These are phyloP conservation scores for Acanthosepion lycidas DNA, from an alignment of 2,888 invertebrate genomes.

Conservation along the genomic window DNA sequence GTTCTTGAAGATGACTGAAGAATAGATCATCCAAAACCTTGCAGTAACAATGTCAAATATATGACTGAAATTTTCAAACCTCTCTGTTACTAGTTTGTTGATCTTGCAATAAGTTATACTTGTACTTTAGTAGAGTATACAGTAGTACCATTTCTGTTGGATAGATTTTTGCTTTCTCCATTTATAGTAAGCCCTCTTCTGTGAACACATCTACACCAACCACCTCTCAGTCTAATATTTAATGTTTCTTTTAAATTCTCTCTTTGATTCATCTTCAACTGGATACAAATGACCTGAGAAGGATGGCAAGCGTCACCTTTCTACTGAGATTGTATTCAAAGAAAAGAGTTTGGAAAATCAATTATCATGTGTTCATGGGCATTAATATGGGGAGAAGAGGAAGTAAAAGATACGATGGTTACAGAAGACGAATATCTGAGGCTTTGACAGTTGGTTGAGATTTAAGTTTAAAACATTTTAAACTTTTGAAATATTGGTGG, in stretches of 20 bases:
- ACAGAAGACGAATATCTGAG: neutral
- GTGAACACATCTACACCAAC: neutral
- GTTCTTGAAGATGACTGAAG: neutral
- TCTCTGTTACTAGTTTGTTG: neutral
- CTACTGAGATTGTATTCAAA: neutral
- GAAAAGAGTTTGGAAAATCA: neutral
- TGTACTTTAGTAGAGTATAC: neutral
- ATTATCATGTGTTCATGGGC: neutral
- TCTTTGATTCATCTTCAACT: neutral
- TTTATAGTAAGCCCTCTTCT: neutral
- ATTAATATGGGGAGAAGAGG: neutral
- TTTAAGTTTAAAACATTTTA: neutral
- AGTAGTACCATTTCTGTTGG: neutral
- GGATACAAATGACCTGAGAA: neutral
- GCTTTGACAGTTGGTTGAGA: neutral
- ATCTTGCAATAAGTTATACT: neutral
- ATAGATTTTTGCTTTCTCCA: neutral
- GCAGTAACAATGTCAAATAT: neutral
- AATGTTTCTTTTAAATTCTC: neutral
- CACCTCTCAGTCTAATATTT: conserved; percentile 17
- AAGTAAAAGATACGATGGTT: neutral
- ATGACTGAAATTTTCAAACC: neutral
- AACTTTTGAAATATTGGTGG: neutral
- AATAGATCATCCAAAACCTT: neutral
- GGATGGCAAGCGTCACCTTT: neutral